phyloP scores from a whole-genome alignment of 92 coral and sea anemone genomes.

The Epizoanthus illoricatus region DNA sequence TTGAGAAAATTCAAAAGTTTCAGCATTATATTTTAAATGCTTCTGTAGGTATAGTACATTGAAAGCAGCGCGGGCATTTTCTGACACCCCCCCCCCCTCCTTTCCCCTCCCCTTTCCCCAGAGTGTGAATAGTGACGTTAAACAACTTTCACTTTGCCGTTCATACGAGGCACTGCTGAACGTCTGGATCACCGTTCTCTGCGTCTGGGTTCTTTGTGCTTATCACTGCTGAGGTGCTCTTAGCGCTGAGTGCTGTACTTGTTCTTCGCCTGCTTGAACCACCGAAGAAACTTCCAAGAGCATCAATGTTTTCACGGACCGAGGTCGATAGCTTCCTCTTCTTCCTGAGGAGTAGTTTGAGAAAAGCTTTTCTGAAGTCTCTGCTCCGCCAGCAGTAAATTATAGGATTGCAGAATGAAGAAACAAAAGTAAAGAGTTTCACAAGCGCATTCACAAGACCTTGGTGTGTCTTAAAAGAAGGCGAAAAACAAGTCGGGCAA shows the following conservation, averaged over 20 bases:
- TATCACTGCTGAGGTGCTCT: not conserved
- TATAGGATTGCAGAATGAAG: conserved; percentile 88
- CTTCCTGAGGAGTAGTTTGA: conserved; percentile 51
- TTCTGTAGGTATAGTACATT: too few species aligned
- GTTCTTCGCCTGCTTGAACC: not conserved
- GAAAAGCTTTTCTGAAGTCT: conserved; percentile 81
- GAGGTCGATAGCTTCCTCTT: conserved; percentile 47
- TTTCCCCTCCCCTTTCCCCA: too few species aligned
- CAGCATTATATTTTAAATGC: too few species aligned
- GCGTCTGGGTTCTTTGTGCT: conserved; percentile 17
- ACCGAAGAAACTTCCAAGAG: not conserved
- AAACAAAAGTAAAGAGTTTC: conserved; percentile 79
- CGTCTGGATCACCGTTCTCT: not conserved
- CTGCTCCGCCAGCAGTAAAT: conserved; percentile 94
- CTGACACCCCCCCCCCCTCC: too few species aligned
- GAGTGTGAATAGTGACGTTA: too few species aligned
- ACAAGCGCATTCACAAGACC: conserved; percentile 83
- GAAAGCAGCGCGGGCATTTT: too few species aligned
- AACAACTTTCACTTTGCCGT: too few species aligned
- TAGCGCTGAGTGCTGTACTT: not conserved
- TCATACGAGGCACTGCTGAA: not conserved
- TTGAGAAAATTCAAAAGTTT: too few species aligned
- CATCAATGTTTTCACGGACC: conserved; percentile 30
- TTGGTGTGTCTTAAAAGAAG: conserved; percentile 50
- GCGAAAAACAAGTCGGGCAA: conserved; percentile 67